Conservation (phyloP, 2,888 invertebrate genomes). For the Fabriciana adippe region DNA sequence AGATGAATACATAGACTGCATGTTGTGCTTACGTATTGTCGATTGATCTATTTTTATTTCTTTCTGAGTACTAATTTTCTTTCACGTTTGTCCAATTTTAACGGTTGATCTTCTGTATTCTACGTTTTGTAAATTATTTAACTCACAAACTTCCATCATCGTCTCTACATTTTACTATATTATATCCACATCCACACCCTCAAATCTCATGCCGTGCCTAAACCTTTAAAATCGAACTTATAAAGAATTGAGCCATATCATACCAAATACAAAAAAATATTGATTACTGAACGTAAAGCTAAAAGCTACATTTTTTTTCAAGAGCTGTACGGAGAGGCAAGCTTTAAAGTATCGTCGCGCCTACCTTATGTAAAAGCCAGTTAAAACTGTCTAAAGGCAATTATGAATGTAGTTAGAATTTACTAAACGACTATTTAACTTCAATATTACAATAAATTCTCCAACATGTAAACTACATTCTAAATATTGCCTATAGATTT, state of each 20-base stretch:
- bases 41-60: slow-evolving; percentile 54
- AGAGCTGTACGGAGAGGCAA: slow-evolving; percentile 63
- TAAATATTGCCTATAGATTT: slow-evolving; percentile 41
- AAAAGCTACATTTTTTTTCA: slow-evolving; percentile 27
- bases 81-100: slow-evolving; percentile 58
- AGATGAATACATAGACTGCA: slow-evolving; percentile 76
- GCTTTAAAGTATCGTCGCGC: slow-evolving; percentile 51
- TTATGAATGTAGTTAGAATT: slow-evolving; percentile 17
- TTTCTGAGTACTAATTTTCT: slow-evolving; percentile 48
- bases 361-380: slow-evolving; percentile 27
- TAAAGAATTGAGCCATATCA: slow-evolving; percentile 47
- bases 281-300: slow-evolving; percentile 30
- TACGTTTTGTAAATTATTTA: slow-evolving; percentile 52
- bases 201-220: slow-evolving; percentile 56
- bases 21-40: slow-evolving; percentile 64
- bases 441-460: neutral
- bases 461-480: slow-evolving; percentile 17
- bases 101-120: slow-evolving; percentile 51
- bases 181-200: slow-evolving; percentile 56
- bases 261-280: slow-evolving; percentile 26
- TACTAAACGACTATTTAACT: neutral
- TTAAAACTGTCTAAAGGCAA: slow-evolving; percentile 38
- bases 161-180: slow-evolving; percentile 63
- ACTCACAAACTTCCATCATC: slow-evolving; percentile 70
- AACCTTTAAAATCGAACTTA: slow-evolving; percentile 62